These are phyloP conservation scores for Eulemur rufifrons DNA, from an alignment of 2,113 vertebrate genomes.

Conservation along the genomic window DNA sequence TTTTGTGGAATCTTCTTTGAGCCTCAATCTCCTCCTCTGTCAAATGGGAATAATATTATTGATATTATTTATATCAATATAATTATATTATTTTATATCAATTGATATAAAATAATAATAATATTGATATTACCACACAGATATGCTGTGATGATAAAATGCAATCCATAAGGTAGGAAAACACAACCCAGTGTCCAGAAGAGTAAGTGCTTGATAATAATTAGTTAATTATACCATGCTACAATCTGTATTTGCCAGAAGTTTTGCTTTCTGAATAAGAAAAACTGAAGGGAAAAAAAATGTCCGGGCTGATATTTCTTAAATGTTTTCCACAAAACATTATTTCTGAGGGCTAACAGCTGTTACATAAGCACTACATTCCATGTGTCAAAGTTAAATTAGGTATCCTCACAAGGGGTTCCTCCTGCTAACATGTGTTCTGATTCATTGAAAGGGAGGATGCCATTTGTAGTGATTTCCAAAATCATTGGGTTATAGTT, in stretches of 20 bases:
- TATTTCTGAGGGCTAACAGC: neutral
- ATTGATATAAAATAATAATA: no score
- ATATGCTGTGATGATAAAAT: neutral
- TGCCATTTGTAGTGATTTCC: neutral
- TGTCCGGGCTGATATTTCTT: neutral
- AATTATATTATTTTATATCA: no score
- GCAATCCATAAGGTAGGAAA: neutral
- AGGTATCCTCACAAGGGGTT: neutral
- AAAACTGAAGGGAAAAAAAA: neutral
- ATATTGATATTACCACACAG: neutral
- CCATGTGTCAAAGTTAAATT: neutral
- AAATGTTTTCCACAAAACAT: slow-evolving; percentile 10
- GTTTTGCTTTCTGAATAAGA: neutral
- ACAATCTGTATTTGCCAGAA: neutral
- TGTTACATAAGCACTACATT: neutral
- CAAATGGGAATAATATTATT: neutral
- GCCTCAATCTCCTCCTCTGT: neutral
- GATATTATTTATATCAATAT: neutral
- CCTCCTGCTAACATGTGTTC: neutral
- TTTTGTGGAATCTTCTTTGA: neutral
- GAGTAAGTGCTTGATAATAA: neutral
- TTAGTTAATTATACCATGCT: neutral
- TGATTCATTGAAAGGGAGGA: neutral
- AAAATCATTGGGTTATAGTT: neutral
- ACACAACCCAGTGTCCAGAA: neutral